A percentile compares a stretch with the other conserved stretches of the same genome.
These are phyloP conservation scores for Carassius gibelio DNA, from an alignment of 2,113 vertebrate genomes.

Conservation along the genomic window DNA sequence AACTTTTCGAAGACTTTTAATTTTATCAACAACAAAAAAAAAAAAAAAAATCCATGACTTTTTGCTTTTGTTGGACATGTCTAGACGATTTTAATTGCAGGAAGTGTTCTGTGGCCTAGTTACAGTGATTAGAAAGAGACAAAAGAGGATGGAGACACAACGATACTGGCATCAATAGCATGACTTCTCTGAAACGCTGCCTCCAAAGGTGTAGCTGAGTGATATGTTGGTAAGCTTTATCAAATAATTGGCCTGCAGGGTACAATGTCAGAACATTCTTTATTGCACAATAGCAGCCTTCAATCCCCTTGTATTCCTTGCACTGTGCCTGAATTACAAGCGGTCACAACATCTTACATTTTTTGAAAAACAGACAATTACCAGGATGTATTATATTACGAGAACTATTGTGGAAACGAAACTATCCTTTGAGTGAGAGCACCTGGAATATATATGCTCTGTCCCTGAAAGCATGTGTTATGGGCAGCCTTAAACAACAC, in stretches of 20 bases:
- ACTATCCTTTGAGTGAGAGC: constrained; percentile 34
- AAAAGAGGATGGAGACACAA: constrained; percentile 34
- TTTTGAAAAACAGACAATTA: constrained; percentile 65
- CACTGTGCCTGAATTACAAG: constrained; percentile 67
- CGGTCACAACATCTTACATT: constrained; percentile 66
- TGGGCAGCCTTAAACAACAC: constrained; percentile 1
- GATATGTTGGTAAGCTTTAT: constrained; percentile 45
- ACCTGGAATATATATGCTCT: constrained; percentile 32
- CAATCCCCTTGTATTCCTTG: constrained; percentile 59
- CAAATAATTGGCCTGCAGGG: constrained; percentile 43
- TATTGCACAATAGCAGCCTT: constrained; percentile 57
- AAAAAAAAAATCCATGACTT: constrained; percentile 15
- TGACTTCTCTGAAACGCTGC: constrained; percentile 37
- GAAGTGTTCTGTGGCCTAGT: constrained; percentile 52
- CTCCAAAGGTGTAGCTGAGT: constrained; percentile 41
- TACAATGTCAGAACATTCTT: constrained; percentile 43
- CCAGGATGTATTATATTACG: constrained; percentile 62
- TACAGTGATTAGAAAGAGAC: constrained; percentile 42
- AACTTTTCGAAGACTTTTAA: neutral
- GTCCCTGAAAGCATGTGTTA: constrained; percentile 10
- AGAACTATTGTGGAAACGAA: constrained; percentile 55
- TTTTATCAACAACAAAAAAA: neutral
- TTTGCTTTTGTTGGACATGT: constrained; percentile 47
- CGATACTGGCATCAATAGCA: constrained; percentile 20
- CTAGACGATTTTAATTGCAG: constrained; percentile 47